These are phyloP conservation scores for Tetranychus piercei DNA, from an alignment of 2,888 invertebrate species.

Conservation along the genomic window DNA sequence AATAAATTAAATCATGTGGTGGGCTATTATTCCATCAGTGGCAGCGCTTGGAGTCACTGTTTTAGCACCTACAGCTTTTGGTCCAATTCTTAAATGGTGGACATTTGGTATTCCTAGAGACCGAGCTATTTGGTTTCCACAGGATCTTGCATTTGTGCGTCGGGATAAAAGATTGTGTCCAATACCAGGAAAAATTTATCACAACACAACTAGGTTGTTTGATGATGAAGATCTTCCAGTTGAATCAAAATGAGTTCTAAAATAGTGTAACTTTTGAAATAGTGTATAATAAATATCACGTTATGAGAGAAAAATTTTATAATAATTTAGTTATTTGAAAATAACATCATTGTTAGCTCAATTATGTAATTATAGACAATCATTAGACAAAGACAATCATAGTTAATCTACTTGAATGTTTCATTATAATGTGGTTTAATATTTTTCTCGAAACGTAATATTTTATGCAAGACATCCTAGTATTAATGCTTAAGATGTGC, in stretches of 20 bases:
- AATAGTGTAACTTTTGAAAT: too few relatives aligned
- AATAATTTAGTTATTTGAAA: too few relatives aligned
- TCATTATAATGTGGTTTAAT: too few relatives aligned
- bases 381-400: too few relatives aligned
- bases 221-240: not conserved
- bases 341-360: too few relatives aligned
- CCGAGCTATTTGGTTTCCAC: not conserved
- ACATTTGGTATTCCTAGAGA: not conserved
- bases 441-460: too few relatives aligned
- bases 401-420: too few relatives aligned
- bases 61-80: not conserved
- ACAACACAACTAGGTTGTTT: not conserved
- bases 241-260: not conserved
- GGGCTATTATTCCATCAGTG: not conserved
- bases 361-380: too few relatives aligned
- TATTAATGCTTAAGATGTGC: too few relatives aligned
- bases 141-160: not conserved
- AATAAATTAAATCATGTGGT: not conserved
- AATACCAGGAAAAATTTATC: not conserved
- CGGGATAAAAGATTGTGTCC: not conserved
- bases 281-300: too few relatives aligned
- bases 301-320: too few relatives aligned
- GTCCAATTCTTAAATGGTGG: not conserved
- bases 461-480: too few relatives aligned
- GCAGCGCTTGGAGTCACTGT: not conserved